Evolutionary conservation across 2,113 vertebrate species (phyloP), one percentile per base, ranked within the genome.

Genomic region (Synchiropus splendidus): DNA sequence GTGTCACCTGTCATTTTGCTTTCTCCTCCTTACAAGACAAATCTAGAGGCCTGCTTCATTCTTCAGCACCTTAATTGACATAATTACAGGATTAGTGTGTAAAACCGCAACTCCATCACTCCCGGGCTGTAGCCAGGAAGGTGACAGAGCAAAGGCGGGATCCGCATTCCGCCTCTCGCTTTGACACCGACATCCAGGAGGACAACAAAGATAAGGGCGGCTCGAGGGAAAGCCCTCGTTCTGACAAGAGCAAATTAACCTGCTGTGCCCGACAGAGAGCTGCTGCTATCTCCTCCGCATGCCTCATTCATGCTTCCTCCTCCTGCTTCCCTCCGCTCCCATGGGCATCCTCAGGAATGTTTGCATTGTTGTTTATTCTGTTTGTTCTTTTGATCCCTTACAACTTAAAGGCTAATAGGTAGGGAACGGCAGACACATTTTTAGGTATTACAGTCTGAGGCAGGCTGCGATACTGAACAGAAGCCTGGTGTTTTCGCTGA

Each of bases 241-340:
- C 68, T 76, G 65, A 74, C 78, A 73, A 72, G 72, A 78, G 65
- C 73, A 74, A 74, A 82, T 84, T 77, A 81, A 81, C 78, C 64
- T 67, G 61, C 69, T 59, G 66, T 45, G 66, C 66, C 71, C 53
- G 30, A 60, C 61, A 44, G 68, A 54, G 49, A 55, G 42, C 57
- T 33, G 42, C 51, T 4, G 38, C 54, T 51, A 37, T 55, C 65
- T 60, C 54, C 65, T 64, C 53, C 41, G 45, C 45, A 39, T 41
- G 48, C 54, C 67, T 58, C 48, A 27, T 52, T 58, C 48, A 39
- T 51, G 37, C 49, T 39, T 58, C 61, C 47, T 31, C 51, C 45
- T 31, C 41, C 40, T 34, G 2, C 6, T 39, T 42, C 41, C 33
- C 18, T 50, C 37, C 13, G 27, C 31, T 58, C 10, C 48, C 0